These are phyloP conservation scores for Acipenser oxyrinchus DNA, from an alignment of 2,797 vertebrate genomes.

Conservation along the genomic window DNA sequence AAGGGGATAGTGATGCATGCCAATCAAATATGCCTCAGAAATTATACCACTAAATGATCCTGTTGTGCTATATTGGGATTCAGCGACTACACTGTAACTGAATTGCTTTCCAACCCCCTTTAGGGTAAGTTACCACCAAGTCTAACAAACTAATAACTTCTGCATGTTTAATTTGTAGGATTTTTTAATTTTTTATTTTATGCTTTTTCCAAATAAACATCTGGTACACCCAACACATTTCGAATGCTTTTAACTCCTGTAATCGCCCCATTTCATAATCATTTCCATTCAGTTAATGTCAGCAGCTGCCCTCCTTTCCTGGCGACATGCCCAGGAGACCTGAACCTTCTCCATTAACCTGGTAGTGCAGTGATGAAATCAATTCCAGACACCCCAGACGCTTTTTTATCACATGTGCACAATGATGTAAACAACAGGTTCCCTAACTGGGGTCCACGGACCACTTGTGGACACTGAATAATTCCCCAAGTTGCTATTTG, in stretches of 20 bases:
- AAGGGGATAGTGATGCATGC: neutral
- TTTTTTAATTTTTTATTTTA: neutral
- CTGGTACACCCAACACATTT: neutral
- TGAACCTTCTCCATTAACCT: conserved; percentile 1
- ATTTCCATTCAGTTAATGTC: conserved; percentile 2
- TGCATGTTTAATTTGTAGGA: neutral
- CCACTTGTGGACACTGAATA: too few species aligned
- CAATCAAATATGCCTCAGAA: neutral
- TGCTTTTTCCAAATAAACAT: neutral
- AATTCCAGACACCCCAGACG: neutral
- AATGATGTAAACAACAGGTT: neutral
- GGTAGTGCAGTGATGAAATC: neutral
- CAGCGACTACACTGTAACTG: neutral
- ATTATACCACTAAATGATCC: neutral
- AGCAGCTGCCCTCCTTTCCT: neutral
- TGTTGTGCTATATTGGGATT: neutral
- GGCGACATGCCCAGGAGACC: neutral
- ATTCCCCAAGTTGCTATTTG: too few species aligned
- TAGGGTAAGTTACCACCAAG: neutral
- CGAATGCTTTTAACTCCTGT: neutral
- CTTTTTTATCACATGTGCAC: neutral
- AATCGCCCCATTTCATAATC: neutral
- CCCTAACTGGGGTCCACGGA: too few species aligned
- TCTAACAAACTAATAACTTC: neutral
- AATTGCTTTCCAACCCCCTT: neutral